Evolutionary conservation across 2,113 vertebrate species (phyloP), one percentile per base, ranked within the genome.

Genomic region (Corvus hawaiiensis): DNA sequence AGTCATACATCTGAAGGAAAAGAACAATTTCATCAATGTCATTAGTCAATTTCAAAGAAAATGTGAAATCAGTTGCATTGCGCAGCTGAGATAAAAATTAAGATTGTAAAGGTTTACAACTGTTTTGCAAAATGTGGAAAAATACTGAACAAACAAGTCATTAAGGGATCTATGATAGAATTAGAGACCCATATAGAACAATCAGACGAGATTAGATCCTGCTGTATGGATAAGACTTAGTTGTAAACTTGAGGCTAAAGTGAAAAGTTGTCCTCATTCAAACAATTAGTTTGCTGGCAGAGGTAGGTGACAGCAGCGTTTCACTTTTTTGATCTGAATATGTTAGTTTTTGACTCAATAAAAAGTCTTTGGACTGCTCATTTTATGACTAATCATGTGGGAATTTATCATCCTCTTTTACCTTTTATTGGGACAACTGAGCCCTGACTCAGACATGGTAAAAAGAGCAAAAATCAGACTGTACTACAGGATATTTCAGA

Each of bases 31-130:
- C 23, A 48, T 64, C 10, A 58, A 32, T 10, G 17, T 28, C 13
- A 4, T 41, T 61, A 55, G 7, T 77, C 9, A 55, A 3, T 63
- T 79, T 75, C 48, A 64, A 81, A 77, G 26, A 48, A 84, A 92
- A 56, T 0, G 0, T 37, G 17, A 43, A 64, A 62, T 77, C 26
- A 39, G 11, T 44, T 58, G 52, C 39, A 46, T 9, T 30, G 16
- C 5, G 6, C 52, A 75, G 6, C 39, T 87, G 26, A 87, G 33
- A 51, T 28, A 68, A 43, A 73, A 80, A 41, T 56, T 14, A 59
- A 41, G 26, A 30, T 18, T 68, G 27, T 21, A 69, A 68, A 89
- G 1, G 5, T 51, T 87, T 72, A 46, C 6, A 61, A 30, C 7
- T 51, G 9, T 20, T 39, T 75, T 55, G 26, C 21, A 63, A 91